A percentile compares a stretch with the other conserved stretches of the same genome.
Conservation (phyloP, 2,797 vertebrate species). For the Melanotaenia nigrans region DNA sequence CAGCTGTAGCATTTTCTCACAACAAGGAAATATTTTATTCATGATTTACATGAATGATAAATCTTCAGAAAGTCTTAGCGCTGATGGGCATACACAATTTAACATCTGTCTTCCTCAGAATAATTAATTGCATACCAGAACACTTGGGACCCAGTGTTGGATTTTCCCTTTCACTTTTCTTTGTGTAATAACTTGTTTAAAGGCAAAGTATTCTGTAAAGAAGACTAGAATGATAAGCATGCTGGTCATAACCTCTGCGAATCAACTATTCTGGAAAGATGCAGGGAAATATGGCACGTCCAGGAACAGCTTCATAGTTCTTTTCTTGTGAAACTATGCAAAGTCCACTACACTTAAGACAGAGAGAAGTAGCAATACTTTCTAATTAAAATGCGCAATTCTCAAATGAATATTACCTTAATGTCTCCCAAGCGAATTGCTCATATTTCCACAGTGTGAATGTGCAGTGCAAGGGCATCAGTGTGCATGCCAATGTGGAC, state of each 20-base stretch:
- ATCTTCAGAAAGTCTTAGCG: conserved; percentile 84
- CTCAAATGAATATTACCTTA: conserved; percentile 77
- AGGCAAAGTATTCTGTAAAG: conserved; percentile 68
- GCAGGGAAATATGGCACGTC: conserved; percentile 3
- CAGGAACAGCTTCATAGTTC: conserved; percentile 29
- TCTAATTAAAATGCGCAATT: conserved; percentile 77
- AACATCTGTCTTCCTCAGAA: conserved; percentile 86
- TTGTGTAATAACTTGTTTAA: conserved; percentile 80
- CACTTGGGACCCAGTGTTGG: conserved; percentile 75
- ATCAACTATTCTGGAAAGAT: conserved; percentile 27
- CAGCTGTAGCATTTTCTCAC: conserved; percentile 84
- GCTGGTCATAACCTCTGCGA: conserved; percentile 6
- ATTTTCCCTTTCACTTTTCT: conserved; percentile 76
- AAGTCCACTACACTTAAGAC: conserved; percentile 33
- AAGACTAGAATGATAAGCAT: conserved; percentile 60
- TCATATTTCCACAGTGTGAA: conserved; percentile 68
- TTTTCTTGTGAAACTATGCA: conserved; percentile 29
- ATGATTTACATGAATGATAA: conserved; percentile 87
- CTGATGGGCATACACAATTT: conserved; percentile 88
- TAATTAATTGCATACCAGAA: conserved; percentile 80
- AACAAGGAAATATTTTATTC: conserved; percentile 87
- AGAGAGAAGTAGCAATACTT: conserved; percentile 52
- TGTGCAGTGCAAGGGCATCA: conserved; percentile 75
- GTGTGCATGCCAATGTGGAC: conserved; percentile 74
- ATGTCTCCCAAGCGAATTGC: conserved; percentile 75